Percentiles rank a stretch among this genome's conserved stretches.
Conservation (phyloP, 2,797 vertebrate species). For the Hydrocynus forskahlii region DNA sequence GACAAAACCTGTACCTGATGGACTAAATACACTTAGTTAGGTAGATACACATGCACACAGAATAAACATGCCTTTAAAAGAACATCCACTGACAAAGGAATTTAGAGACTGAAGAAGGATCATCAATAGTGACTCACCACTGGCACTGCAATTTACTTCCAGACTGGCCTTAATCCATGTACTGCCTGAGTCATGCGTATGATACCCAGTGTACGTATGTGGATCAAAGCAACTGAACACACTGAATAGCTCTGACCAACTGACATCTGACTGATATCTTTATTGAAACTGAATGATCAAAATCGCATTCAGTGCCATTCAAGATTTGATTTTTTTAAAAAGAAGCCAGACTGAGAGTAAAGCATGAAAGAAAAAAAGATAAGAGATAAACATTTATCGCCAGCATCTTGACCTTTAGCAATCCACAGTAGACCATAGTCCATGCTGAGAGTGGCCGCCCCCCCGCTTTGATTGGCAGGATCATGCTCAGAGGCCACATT, state of each 20-base stretch:
- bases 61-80: neutral
- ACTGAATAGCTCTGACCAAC: neutral
- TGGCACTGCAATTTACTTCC: no score
- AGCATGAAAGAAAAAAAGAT: neutral
- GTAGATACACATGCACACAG: neutral
- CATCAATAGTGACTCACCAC: no score
- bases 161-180: neutral
- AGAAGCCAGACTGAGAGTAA: neutral
- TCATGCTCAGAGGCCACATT: neutral
- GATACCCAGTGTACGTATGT: neutral
- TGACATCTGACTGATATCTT: neutral
- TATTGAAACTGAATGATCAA: constrained; percentile 1
- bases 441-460: neutral
- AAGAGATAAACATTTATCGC: neutral
- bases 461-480: neutral
- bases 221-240: neutral
- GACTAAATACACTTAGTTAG: neutral
- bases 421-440: neutral
- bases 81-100: neutral
- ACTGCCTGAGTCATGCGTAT: neutral
- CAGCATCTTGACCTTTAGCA: constrained; percentile 27
- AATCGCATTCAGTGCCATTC: neutral
- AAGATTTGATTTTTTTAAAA: neutral
- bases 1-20: constrained; percentile 11
- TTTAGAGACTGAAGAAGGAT: neutral